Conservation (phyloP, 2,888 invertebrate species). For the Lacanobia oleracea region DNA sequence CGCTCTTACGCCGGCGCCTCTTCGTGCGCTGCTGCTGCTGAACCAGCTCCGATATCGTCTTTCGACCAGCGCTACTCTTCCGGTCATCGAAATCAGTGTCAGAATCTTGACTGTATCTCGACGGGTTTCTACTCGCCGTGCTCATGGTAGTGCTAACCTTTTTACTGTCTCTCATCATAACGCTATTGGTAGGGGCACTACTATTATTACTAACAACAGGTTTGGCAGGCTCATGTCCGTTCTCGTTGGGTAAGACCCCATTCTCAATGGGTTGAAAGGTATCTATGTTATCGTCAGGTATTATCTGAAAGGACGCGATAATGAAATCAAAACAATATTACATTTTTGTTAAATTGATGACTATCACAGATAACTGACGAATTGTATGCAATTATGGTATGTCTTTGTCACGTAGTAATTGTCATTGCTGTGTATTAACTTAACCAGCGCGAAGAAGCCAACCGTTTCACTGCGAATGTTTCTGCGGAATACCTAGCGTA, state of each 20-base stretch:
- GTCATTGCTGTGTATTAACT: not conserved
- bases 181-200: constrained; percentile 37
- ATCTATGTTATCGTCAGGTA: constrained; percentile 72
- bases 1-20: constrained; percentile 81
- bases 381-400: not conserved
- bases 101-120: constrained; percentile 75
- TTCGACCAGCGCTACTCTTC: constrained; percentile 80
- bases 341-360: not conserved
- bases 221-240: constrained; percentile 66
- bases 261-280: constrained; percentile 25
- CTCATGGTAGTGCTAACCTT: constrained; percentile 79
- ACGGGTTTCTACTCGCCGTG: constrained; percentile 75
- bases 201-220: constrained; percentile 20
- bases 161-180: constrained; percentile 68
- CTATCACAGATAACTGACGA: not conserved
- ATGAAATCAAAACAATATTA: constrained; percentile 11
- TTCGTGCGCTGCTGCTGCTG: constrained; percentile 68
- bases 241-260: constrained; percentile 60
- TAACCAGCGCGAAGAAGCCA: not conserved
- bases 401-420: not conserved
- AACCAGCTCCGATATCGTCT: constrained; percentile 83
- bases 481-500: not conserved
- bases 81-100: constrained; percentile 75
- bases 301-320: constrained; percentile 71
- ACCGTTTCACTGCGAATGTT: not conserved